These are phyloP conservation scores for Physocephala rufipes DNA, from an alignment of 2,888 invertebrate species.

Conservation along the genomic window DNA sequence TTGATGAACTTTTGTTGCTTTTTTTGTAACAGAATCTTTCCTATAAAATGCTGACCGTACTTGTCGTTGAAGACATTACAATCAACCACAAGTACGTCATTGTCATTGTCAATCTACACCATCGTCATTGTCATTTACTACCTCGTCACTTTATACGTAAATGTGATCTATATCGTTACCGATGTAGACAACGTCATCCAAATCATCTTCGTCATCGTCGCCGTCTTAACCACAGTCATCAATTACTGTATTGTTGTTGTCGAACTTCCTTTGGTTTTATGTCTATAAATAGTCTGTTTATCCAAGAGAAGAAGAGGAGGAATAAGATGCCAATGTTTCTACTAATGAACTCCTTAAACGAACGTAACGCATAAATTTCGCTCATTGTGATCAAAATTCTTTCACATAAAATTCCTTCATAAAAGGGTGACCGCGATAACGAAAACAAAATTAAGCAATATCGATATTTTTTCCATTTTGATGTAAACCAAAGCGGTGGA, in stretches of 20 bases:
- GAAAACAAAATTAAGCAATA: slow-evolving; percentile 44
- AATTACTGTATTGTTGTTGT: neutral
- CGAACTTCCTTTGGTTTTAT: slow-evolving; percentile 35
- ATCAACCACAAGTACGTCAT: slow-evolving; percentile 33
- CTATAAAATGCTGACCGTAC: slow-evolving; percentile 16
- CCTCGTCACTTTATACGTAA: too few species aligned
- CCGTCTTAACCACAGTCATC: too few species aligned
- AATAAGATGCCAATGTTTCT: slow-evolving; percentile 15
- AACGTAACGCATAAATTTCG: slow-evolving; percentile 29
- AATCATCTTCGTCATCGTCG: too few species aligned
- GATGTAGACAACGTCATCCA: neutral
- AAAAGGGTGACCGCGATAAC: slow-evolving; percentile 43
- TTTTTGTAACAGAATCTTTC: slow-evolving; percentile 53
- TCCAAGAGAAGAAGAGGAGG: neutral
- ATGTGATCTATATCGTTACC: slow-evolving; percentile 26
- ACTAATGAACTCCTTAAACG: slow-evolving; percentile 50
- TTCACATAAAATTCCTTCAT: slow-evolving; percentile 10
- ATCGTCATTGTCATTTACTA: slow-evolving; percentile 26
- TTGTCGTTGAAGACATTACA: neutral
- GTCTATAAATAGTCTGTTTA: neutral
- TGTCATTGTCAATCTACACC: too few species aligned
- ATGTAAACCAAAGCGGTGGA: too few species aligned
- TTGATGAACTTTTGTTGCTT: slow-evolving; percentile 61
- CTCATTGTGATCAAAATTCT: slow-evolving; percentile 28
- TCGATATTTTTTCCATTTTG: neutral